A percentile compares a stretch with the other conserved stretches of the same genome.
Evolutionary conservation across 2,113 vertebrate species (phyloP).

Genomic region (Henicopernis longicauda): DNA sequence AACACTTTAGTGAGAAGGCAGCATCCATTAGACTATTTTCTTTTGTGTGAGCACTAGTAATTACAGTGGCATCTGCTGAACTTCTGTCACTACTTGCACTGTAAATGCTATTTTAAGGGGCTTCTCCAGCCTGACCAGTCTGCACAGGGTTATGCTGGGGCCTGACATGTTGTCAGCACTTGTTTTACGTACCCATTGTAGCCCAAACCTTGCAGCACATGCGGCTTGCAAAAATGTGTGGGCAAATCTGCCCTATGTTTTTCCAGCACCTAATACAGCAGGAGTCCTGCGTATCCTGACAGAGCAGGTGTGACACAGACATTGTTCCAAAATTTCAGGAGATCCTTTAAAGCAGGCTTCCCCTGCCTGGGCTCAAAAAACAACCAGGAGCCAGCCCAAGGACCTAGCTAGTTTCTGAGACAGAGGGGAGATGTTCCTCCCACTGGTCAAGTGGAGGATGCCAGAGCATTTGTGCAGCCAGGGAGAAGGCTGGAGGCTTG

Average conservation of each 20-base stretch:
- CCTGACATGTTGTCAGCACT: neutral
- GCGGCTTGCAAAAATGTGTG: neutral
- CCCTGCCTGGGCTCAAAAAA: neutral
- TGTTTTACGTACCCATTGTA: neutral
- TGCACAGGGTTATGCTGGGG: neutral
- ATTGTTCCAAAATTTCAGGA: neutral
- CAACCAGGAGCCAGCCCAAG: neutral
- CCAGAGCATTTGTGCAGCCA: neutral
- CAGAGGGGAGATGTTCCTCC: neutral
- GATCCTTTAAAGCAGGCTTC: neutral
- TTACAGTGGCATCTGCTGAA: neutral
- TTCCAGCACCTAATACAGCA: neutral
- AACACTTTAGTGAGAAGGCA: neutral
- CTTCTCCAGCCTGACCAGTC: neutral
- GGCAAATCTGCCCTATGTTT: neutral
- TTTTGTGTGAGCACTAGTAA: neutral
- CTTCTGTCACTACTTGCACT: neutral
- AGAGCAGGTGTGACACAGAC: neutral
- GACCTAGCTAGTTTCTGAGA: neutral
- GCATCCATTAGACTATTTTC: neutral
- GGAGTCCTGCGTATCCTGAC: neutral
- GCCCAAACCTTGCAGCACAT: neutral
- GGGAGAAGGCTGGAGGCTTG: neutral
- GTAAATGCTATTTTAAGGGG: neutral
- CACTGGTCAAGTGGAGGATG: neutral